Percentiles rank a stretch among this genome's conserved stretches.
These are phyloP conservation scores for Liolophura sinensis DNA, from an alignment of 1,140 invertebrate species.

Conservation along the genomic window DNA sequence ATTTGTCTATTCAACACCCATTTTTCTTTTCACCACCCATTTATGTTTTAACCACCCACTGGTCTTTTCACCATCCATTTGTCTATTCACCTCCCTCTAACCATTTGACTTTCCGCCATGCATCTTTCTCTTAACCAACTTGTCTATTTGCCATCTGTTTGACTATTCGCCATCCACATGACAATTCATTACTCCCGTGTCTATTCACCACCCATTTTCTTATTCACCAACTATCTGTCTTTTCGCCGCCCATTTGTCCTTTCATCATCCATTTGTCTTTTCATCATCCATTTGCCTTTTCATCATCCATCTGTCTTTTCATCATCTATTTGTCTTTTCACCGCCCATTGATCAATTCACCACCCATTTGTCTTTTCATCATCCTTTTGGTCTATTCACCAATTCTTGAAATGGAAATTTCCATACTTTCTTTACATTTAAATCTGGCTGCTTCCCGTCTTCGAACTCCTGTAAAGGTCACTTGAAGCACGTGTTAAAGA, in stretches of 20 bases:
- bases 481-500: too few relatives aligned
- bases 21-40: neutral
- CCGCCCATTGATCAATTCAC: neutral
- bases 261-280: neutral
- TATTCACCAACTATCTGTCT: neutral
- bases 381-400: too few relatives aligned
- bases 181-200: neutral
- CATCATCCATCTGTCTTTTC: neutral
- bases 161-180: neutral
- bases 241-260: neutral
- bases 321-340: neutral
- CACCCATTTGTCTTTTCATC: neutral
- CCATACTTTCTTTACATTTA: too few relatives aligned
- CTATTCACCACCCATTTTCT: neutral
- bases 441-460: too few relatives aligned
- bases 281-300: conserved; percentile 2
- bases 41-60: too few relatives aligned
- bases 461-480: too few relatives aligned
- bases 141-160: neutral
- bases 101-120: neutral
- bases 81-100: neutral
- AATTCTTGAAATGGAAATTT: too few relatives aligned
- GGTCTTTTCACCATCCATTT: neutral
- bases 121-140: neutral
- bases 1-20: neutral